Evolutionary conservation across 2,113 vertebrate species (phyloP).

Genomic region (Halichoerus grypus): DNA sequence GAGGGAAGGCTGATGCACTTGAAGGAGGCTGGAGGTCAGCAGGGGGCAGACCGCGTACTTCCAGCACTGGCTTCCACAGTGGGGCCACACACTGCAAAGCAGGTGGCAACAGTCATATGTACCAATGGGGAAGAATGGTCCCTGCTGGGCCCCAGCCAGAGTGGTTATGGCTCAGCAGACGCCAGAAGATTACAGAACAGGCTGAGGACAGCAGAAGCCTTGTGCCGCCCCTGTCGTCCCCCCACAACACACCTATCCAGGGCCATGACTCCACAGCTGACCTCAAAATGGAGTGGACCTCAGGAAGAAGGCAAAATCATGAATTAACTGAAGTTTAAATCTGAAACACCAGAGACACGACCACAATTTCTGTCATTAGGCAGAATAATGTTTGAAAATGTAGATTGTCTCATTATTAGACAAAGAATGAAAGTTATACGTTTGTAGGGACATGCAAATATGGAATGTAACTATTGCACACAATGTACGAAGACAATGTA

Average conservation of each 20-base stretch:
- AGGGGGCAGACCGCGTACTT: neutral
- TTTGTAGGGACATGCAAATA: neutral
- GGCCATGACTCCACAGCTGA: neutral
- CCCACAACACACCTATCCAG: neutral
- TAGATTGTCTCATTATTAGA: neutral
- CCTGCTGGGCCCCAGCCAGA: too few species aligned
- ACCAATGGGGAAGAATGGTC: too few species aligned
- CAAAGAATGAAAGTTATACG: neutral
- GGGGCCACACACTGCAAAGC: neutral
- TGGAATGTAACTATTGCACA: neutral
- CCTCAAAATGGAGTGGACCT: neutral
- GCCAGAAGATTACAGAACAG: neutral
- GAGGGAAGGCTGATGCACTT: neutral
- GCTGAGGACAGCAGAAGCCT: neutral
- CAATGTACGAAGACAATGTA: neutral
- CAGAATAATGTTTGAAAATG: neutral
- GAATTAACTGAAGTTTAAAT: neutral
- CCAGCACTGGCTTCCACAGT: neutral
- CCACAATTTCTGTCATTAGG: neutral
- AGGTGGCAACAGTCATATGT: neutral
- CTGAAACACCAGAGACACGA: neutral
- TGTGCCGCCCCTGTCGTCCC: accelerated
- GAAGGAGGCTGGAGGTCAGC: neutral
- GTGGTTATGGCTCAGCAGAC: neutral
- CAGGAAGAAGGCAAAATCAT: neutral